A percentile compares a stretch with the other conserved stretches of the same genome.
Evolutionary conservation across 2,113 vertebrate genomes (phyloP).

Genomic region (Cariama cristata): DNA sequence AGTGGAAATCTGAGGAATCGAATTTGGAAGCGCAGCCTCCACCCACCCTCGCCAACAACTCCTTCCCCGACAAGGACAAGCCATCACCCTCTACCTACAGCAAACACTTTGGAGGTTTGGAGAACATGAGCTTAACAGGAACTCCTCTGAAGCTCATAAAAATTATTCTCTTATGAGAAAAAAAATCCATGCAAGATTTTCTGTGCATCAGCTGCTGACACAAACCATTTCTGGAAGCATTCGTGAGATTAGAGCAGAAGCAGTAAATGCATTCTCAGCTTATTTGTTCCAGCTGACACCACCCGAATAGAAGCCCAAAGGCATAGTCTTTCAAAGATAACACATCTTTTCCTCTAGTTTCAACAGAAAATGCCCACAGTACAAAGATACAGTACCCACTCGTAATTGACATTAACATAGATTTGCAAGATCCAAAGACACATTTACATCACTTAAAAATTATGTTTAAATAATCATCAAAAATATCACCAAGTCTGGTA

Average conservation of each 20-base stretch:
- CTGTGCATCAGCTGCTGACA: constrained; percentile 73
- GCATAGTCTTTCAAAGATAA: constrained; percentile 79
- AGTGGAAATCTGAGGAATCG: neutral
- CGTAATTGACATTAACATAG: constrained; percentile 48
- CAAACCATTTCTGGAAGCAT: constrained; percentile 75
- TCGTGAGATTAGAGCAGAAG: constrained; percentile 73
- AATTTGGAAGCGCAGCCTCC: neutral
- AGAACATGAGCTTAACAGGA: neutral
- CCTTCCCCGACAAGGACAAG: neutral
- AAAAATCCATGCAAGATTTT: constrained; percentile 3
- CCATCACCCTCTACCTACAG: neutral
- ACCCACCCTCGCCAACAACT: fast-evolving
- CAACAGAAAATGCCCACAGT: constrained; percentile 71
- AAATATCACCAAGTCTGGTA: neutral
- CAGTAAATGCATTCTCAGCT: constrained; percentile 81
- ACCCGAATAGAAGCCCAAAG: constrained; percentile 82
- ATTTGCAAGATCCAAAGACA: neutral
- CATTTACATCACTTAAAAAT: neutral
- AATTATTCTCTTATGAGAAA: constrained; percentile 55
- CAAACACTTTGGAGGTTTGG: neutral
- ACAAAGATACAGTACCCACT: constrained; percentile 82
- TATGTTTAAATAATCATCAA: constrained; percentile 22
- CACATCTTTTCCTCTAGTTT: constrained; percentile 51
- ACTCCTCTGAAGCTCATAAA: constrained; percentile 1
- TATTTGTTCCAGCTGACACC: constrained; percentile 88